Percentiles rank a stretch among this genome's conserved stretches.
Conservation (phyloP, 2,797 vertebrate species). For the Lindbergichthys nudifrons region DNA sequence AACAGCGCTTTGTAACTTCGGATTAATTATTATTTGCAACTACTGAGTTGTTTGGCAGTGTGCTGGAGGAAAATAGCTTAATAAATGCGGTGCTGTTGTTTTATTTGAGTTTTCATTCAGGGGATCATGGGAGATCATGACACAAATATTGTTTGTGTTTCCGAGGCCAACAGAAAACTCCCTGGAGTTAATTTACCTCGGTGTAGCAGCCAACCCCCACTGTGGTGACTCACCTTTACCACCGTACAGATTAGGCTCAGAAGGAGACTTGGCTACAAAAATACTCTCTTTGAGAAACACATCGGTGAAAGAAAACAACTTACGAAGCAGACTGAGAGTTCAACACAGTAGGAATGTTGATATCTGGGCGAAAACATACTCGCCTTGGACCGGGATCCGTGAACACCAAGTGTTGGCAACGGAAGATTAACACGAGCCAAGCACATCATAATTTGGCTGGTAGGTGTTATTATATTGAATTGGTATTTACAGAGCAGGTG, state of each 20-base stretch:
- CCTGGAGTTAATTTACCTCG: slow-evolving; percentile 66
- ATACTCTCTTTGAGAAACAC: slow-evolving; percentile 21
- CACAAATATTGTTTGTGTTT: slow-evolving; percentile 68
- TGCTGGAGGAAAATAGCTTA: slow-evolving; percentile 28
- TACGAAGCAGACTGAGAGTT: slow-evolving; percentile 36
- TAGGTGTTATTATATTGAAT: slow-evolving; percentile 17
- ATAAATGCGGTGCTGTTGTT: slow-evolving; percentile 54
- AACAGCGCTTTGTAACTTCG: slow-evolving; percentile 4
- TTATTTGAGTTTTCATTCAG: slow-evolving; percentile 52
- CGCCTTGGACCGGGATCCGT: slow-evolving; percentile 14
- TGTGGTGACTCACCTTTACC: slow-evolving; percentile 48
- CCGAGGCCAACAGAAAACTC: slow-evolving; percentile 52
- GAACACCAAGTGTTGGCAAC: slow-evolving; percentile 24
- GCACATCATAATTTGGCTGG: slow-evolving; percentile 36
- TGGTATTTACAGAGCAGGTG: slow-evolving; percentile 53
- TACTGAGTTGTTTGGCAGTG: slow-evolving; percentile 4
- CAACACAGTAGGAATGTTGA: slow-evolving; percentile 17
- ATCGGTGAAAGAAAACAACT: slow-evolving; percentile 51
- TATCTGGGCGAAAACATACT: slow-evolving; percentile 19
- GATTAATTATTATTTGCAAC: slow-evolving; percentile 42
- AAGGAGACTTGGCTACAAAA: slow-evolving; percentile 27
- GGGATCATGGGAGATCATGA: slow-evolving; percentile 51
- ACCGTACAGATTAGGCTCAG: slow-evolving; percentile 53
- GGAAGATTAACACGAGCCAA: slow-evolving; percentile 5
- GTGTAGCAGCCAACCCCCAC: slow-evolving; percentile 40